Evolutionary conservation across 2,888 invertebrate species (phyloP), one percentile per base, ranked within the genome.

Genomic region (Tuta absoluta): DNA sequence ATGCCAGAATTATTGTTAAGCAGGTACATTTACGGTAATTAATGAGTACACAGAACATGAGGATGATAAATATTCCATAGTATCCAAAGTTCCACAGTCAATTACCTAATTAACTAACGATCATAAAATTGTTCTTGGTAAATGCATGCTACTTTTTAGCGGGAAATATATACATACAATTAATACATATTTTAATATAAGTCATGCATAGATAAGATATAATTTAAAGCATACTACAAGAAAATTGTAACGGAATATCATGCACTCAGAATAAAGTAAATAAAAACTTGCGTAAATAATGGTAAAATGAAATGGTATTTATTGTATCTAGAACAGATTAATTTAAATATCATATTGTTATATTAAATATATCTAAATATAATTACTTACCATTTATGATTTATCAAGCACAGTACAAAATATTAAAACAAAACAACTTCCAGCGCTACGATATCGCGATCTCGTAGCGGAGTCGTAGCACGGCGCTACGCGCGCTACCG

Each of bases 401-500:
- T 33, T 56, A 56, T 14, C 17, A 33, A n/a, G 24, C 28, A 7
- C 4, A 59, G 65, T 58, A 48, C 62, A 65, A 67, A 58, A 57
- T 64, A 45, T 51, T 28, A 24, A 65, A 23, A 81, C 60, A 49
- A 61, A 61, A 48, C n/a, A 56, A 49, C 60, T 78, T 72, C 66
- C 62, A 63, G 69, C 69, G 75, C 77, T 81, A 84, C 79, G 77
- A 66, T 24, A 68, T 64, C 69, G 63, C 72, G 65, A 62, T 60
- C 70, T 73, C 77, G 85, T 83, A 83, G 82, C 79, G 70, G 69
- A 69, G 69, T 72, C 82, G 87, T 89, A 90, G 89, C 86, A 76
- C 71, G 68, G 73, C 73, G 81, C 87, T 87, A 87, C 89, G 80
- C 78, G 78, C 84, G 78, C 80, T 78, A 76, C 82, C 75, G 84